phyloP scores from a whole-genome alignment of 2,797 vertebrate genomes.

The Enteromius radiatus region DNA sequence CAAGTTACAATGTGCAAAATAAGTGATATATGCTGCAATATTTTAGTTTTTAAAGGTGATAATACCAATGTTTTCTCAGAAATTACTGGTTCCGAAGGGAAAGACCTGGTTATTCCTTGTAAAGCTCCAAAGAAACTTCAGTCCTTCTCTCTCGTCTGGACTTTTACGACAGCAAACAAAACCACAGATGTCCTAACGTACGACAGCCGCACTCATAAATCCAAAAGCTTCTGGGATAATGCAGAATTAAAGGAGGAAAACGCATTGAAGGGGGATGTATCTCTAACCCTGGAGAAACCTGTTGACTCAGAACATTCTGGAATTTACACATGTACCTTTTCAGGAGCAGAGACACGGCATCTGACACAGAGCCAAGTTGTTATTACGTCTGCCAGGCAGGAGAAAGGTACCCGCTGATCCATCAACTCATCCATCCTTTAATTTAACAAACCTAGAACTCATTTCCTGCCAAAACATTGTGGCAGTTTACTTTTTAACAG shows the following conservation, averaged over 20 bases:
- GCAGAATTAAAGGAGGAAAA: conserved; percentile 39
- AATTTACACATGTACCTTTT: conserved; percentile 52
- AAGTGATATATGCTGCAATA: neutral
- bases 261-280: conserved; percentile 50
- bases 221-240: conserved; percentile 30
- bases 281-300: conserved; percentile 46
- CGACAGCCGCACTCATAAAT: conserved; percentile 37
- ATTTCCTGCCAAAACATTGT: neutral
- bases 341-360: conserved; percentile 32
- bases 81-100: conserved; percentile 13
- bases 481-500: neutral
- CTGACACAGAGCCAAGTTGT: conserved; percentile 47
- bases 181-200: conserved; percentile 48
- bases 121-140: conserved; percentile 51
- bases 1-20: neutral
- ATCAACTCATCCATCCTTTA: conserved; percentile 14
- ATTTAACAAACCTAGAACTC: neutral
- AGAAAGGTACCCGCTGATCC: conserved; percentile 33
- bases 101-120: conserved; percentile 58
- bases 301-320: conserved; percentile 43
- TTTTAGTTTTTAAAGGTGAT: neutral
- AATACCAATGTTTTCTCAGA: conserved; percentile 32
- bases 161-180: conserved; percentile 42
- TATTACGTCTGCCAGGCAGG: neutral
- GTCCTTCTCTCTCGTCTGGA: conserved; percentile 56